phyloP scores from a whole-genome alignment of 2,113 vertebrate species.

The Mormoops blainvillei region DNA sequence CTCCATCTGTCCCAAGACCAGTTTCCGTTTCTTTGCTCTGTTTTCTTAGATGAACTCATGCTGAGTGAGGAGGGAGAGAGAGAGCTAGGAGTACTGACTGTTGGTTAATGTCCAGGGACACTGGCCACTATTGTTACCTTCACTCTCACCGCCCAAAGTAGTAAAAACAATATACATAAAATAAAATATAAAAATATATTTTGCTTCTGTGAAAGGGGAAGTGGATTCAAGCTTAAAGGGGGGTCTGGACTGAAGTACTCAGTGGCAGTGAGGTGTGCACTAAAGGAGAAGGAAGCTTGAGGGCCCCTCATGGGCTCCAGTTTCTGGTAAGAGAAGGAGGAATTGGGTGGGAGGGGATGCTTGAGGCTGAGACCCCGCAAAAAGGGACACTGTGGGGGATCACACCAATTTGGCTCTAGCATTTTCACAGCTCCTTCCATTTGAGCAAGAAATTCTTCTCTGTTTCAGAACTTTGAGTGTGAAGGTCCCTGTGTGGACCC shows the following conservation, averaged over 20 bases:
- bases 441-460: background rate
- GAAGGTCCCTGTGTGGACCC: background rate
- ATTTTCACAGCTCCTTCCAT: background rate
- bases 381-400: background rate
- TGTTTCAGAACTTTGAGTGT: background rate
- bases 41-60: background rate
- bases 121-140: background rate
- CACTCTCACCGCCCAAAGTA: background rate
- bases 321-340: background rate
- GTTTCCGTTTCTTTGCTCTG: background rate
- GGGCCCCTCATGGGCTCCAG: background rate
- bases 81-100: background rate
- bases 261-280: accelerated
- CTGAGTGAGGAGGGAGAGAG: background rate
- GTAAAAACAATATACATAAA: background rate
- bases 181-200: background rate
- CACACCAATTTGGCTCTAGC: accelerated
- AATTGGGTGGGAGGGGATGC: background rate
- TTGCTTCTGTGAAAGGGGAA: background rate
- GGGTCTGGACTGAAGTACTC: background rate
- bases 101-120: background rate
- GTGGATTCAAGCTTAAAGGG: too few species aligned
- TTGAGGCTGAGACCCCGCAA: accelerated
- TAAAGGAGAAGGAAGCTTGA: background rate
- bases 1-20: background rate